Evolutionary conservation across 2,113 vertebrate genomes (phyloP).

Genomic region (Emydocephalus ijimae): DNA sequence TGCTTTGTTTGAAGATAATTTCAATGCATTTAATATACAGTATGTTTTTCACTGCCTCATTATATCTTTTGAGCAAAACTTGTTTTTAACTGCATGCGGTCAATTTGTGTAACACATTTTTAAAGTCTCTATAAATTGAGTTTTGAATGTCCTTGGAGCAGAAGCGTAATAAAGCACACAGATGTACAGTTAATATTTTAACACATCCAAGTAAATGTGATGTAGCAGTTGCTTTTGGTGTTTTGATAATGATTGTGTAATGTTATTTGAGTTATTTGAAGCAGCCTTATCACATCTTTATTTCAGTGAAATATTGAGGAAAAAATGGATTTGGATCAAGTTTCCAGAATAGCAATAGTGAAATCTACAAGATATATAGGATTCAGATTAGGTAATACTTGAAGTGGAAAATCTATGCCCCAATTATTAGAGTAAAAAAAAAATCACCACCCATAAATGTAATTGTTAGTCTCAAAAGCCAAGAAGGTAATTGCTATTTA

Average conservation of each 20-base stretch:
- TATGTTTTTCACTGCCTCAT: constrained; percentile 1
- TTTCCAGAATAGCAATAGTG: neutral
- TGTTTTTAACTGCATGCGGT: constrained; percentile 22
- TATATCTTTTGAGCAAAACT: constrained; percentile 26
- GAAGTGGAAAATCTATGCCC: neutral
- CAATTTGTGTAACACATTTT: constrained; percentile 27
- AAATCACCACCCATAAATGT: neutral
- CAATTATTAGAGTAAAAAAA: neutral
- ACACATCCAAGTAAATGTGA: neutral
- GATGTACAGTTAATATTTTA: constrained; percentile 31
- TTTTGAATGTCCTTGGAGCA: constrained; percentile 24
- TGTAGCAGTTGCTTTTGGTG: constrained; percentile 10
- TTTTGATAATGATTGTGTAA: constrained; percentile 34
- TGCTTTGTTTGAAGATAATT: neutral
- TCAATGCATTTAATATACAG: neutral
- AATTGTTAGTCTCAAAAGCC: neutral
- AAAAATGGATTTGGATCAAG: neutral
- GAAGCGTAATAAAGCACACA: neutral
- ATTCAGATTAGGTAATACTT: constrained; percentile 26
- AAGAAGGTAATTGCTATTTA: neutral
- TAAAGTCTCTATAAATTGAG: neutral
- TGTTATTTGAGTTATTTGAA: constrained; percentile 25
- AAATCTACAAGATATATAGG: neutral
- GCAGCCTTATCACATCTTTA: constrained; percentile 20
- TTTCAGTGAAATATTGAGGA: constrained; percentile 4